Conservation (phyloP, 1,140 invertebrate genomes). For the Diorhabda elongata region DNA sequence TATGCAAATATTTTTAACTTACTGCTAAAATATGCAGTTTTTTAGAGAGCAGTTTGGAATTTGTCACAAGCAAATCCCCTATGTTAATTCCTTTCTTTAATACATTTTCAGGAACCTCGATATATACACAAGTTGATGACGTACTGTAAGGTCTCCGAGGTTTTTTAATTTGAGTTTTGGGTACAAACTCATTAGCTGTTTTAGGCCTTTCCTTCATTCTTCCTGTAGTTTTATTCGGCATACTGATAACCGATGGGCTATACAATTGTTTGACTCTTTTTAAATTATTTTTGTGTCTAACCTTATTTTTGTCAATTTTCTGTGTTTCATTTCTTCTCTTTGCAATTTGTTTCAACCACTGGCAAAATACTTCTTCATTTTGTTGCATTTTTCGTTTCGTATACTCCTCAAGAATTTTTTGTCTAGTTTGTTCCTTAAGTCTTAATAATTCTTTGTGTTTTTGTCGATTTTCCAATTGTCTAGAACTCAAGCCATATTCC, state of each 20-base stretch:
- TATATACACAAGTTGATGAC: slow-evolving; percentile 32
- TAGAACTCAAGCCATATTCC: slow-evolving; percentile 42
- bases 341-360: slow-evolving; percentile 43
- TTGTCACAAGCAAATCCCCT: slow-evolving; percentile 35
- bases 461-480: slow-evolving; percentile 36
- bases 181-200: slow-evolving; percentile 34
- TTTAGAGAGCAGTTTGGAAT: slow-evolving; percentile 29
- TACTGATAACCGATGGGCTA: slow-evolving; percentile 11
- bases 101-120: slow-evolving; percentile 35
- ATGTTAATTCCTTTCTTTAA: slow-evolving; percentile 35
- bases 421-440: slow-evolving; percentile 33
- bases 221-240: slow-evolving; percentile 12
- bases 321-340: slow-evolving; percentile 30
- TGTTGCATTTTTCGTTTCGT: slow-evolving; percentile 37
- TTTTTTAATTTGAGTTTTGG: slow-evolving; percentile 24
- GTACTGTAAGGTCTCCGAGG: slow-evolving; percentile 23
- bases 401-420: slow-evolving; percentile 39
- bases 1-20: too few species aligned
- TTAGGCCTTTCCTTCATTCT: slow-evolving; percentile 34
- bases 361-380: slow-evolving; percentile 44
- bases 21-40: slow-evolving; percentile 37
- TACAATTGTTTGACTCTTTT: slow-evolving; percentile 6
- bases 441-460: slow-evolving; percentile 34
- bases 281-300: slow-evolving; percentile 8
- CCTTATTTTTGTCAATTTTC: slow-evolving; percentile 18